Evolutionary conservation across 2,113 vertebrate genomes (phyloP).

Genomic region (rat (Rattus norvegicus)): DNA sequence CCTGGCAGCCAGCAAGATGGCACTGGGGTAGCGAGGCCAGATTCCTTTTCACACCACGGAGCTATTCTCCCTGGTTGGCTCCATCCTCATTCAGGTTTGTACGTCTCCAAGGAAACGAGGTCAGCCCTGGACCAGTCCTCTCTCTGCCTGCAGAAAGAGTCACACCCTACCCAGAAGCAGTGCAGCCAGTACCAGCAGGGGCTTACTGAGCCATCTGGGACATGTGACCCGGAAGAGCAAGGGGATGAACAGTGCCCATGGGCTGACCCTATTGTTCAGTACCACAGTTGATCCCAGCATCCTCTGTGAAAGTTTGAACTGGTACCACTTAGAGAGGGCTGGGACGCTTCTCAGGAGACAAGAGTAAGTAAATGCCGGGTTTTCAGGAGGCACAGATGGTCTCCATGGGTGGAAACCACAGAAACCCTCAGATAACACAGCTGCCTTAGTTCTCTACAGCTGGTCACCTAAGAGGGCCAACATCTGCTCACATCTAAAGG

Average conservation of each 20-base stretch:
- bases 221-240: background rate
- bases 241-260: fast-evolving
- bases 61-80: background rate
- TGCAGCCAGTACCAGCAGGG: background rate
- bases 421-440: background rate
- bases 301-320: background rate
- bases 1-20: fast-evolving
- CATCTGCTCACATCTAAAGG: background rate
- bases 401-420: no score
- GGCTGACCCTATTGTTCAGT: fast-evolving
- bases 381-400: background rate
- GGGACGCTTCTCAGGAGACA: background rate
- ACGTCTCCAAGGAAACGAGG: background rate
- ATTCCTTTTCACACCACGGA: background rate
- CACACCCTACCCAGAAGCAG: background rate
- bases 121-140: fast-evolving
- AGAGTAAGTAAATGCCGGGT: background rate
- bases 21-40: background rate
- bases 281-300: background rate
- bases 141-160: background rate
- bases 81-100: background rate
- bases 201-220: background rate
- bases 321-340: background rate
- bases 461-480: background rate
- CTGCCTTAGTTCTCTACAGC: background rate